Base-by-base conservation (phyloP, 1,140 invertebrate genomes). In the Neomicropteryx cornuta region DNA sequence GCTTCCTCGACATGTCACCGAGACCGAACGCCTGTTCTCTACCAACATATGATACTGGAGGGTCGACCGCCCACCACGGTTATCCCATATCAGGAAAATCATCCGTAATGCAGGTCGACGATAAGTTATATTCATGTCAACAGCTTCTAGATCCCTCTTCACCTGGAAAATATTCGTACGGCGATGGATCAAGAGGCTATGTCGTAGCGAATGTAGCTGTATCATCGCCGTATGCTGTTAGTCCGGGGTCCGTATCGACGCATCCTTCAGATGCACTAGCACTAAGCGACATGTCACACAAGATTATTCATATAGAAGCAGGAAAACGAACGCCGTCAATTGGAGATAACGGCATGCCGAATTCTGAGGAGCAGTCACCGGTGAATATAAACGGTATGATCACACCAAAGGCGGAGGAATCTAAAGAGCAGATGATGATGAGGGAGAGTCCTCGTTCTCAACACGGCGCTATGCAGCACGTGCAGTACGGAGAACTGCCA, bases 1-100 rank as follows among this genome's bases (percentile, higher is more conserved):
- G 83, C n/a, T 87, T 87, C 60, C 62, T 85, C 13, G 78, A 80
- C 45, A 75, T 77, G 42, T 66, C 75, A 10, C 60, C 75, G 27
- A 56, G 70, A 44, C 60, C 58, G 29, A 53, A 61, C 20, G 51
- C 53, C 17, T 57, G 55, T 30, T 54, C 53, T 41, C 56, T 66
- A 19, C 65, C 67, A 6, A 70, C 69, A 2, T 72, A 72, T 49
- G 69, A 71, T 37, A 52, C 58, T 29, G 66, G 72, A 2, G 58
- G 67, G 18, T 59, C 73, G 13, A 66, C 67, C 3, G 53, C 67
- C 16, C 70, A 70, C 52, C 69, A 73, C 44, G 60, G 61, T n/a
- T 67, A 66, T 41, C 70, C 70, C 41, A 42, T 68, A 35, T 48
- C 66, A 1, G 68, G 67, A 38, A 58, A 53, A 29, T 44, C 52